Base-by-base conservation (phyloP, 2,797 vertebrate species). In the Emydoidea blandingii region DNA sequence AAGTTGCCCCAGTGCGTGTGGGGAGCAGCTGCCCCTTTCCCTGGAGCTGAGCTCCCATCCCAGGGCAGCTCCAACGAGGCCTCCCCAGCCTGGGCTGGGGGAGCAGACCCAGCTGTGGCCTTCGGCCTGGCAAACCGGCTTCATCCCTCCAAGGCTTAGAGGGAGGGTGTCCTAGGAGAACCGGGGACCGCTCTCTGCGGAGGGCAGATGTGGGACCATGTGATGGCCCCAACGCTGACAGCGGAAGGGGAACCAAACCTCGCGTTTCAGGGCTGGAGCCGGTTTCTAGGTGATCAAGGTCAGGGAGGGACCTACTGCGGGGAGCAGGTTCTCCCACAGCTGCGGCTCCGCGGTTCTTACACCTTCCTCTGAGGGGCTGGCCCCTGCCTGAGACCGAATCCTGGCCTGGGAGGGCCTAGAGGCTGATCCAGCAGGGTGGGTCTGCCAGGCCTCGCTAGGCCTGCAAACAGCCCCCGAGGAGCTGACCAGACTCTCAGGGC, bases 131-230 rank as follows among this genome's bases (percentile, higher is more conserved):
- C 65, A 68, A 19, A 21, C 65, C 1, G 19, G 65, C n/a, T 11
- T 68, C 19, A 5, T 9, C 65, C 19, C 65, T 37, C n/a, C 18
- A 21, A 37, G 65, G 9, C 65, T 5, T 37, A 8, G n/a, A 10
- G 19, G 65, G 65, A 21, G n/a, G 65, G 65, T 10, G 65, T 19
- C n/a, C n/a, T 19, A 18, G n/a, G 65, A 21, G n/a, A 5, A 68
- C n/a, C 1, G 5, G 65, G 18, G 65, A 1, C 4, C 2, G 18
- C n/a, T 5, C n/a, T n/a, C n/a, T 37, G 65, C 1, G 9, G 65
- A 21, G 34, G 65, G n/a, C n/a, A 21, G 65, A 21, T 21, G 65
- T 62, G 14, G 14, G 29, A 14, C 16, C 10, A 19, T 21, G 62
- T 8, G 6, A 34, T 2, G 29, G 59, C 34, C 62, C 15, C 62